A percentile compares a stretch with the other conserved stretches of the same genome.
These are phyloP conservation scores for Sebastes diploproa DNA, from an alignment of 2,797 vertebrate genomes.

Conservation along the genomic window DNA sequence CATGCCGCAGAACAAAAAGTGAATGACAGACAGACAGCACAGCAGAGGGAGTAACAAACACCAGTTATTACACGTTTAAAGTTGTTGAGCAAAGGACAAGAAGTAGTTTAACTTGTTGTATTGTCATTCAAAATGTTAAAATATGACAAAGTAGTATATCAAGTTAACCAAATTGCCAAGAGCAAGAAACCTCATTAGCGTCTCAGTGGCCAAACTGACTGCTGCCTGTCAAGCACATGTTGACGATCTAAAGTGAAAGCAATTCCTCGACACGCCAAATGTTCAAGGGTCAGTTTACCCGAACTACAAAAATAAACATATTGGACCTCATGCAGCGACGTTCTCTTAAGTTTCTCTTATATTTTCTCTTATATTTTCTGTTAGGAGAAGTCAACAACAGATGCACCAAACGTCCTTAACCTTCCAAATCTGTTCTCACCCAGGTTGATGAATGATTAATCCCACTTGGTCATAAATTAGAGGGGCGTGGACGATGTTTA, in stretches of 20 bases:
- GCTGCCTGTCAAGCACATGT: neutral
- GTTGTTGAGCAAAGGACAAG: neutral
- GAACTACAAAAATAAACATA: too few relatives aligned
- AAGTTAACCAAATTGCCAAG: neutral
- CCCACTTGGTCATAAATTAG: too few relatives aligned
- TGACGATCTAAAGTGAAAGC: neutral
- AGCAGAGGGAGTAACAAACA: neutral
- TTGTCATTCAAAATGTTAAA: too few relatives aligned
- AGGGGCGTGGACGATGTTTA: too few relatives aligned
- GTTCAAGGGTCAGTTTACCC: neutral
- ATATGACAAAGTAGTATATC: neutral
- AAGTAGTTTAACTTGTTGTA: neutral
- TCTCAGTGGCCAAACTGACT: neutral
- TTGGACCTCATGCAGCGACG: rapidly evolving
- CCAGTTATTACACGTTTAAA: neutral
- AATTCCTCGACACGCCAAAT: neutral
- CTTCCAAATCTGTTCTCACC: too few relatives aligned
- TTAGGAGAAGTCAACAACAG: too few relatives aligned
- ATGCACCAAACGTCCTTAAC: too few relatives aligned
- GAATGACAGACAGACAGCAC: neutral
- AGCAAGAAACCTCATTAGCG: neutral
- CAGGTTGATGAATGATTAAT: too few relatives aligned
- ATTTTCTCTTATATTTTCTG: too few relatives aligned
- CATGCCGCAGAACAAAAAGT: neutral
- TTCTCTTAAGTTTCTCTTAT: too few relatives aligned